A percentile compares a stretch with the other conserved stretches of the same genome.
phyloP scores from a whole-genome alignment of 2,888 invertebrate genomes.

The Chrysina gloriosa region DNA sequence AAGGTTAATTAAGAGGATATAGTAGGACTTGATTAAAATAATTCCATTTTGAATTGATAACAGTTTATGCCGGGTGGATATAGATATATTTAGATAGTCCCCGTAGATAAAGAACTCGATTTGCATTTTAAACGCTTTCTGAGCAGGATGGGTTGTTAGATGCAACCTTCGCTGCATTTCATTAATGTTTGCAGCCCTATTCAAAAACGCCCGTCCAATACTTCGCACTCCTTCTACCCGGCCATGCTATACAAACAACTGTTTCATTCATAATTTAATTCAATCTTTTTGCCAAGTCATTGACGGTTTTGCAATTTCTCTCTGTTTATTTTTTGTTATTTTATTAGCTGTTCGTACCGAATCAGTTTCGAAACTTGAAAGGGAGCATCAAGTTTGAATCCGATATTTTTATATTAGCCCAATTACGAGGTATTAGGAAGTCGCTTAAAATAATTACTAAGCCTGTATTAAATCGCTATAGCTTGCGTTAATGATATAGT shows the following conservation, averaged over 20 bases:
- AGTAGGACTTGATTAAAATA: slow-evolving; percentile 35
- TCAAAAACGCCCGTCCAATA: slow-evolving; percentile 38
- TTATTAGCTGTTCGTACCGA: not conserved
- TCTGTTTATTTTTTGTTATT: not conserved
- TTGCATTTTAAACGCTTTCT: slow-evolving; percentile 50
- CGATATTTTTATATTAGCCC: too few relatives aligned
- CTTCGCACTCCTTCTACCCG: slow-evolving; percentile 23
- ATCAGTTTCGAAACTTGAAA: too few relatives aligned
- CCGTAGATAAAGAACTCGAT: slow-evolving; percentile 46
- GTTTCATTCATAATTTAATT: slow-evolving; percentile 48
- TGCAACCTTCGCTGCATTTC: slow-evolving; percentile 44
- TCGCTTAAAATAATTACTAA: too few relatives aligned
- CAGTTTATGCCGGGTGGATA: slow-evolving; percentile 43
- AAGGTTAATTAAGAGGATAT: slow-evolving; percentile 34
- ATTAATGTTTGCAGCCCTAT: slow-evolving; percentile 40
- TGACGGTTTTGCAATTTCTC: not conserved
- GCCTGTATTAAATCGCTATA: too few relatives aligned
- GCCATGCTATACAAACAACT: slow-evolving; percentile 44
- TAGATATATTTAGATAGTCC: slow-evolving; percentile 50
- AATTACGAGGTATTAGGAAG: too few relatives aligned
- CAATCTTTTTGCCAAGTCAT: slow-evolving; percentile 41
- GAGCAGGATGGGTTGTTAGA: slow-evolving; percentile 37
- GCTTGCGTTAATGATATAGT: too few relatives aligned
- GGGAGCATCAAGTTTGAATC: too few relatives aligned
- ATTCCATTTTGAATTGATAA: slow-evolving; percentile 41